Evolutionary conservation across 2,888 invertebrate species (phyloP), one percentile per base, ranked within the genome.

Genomic region (Drosophila lacicola): DNA sequence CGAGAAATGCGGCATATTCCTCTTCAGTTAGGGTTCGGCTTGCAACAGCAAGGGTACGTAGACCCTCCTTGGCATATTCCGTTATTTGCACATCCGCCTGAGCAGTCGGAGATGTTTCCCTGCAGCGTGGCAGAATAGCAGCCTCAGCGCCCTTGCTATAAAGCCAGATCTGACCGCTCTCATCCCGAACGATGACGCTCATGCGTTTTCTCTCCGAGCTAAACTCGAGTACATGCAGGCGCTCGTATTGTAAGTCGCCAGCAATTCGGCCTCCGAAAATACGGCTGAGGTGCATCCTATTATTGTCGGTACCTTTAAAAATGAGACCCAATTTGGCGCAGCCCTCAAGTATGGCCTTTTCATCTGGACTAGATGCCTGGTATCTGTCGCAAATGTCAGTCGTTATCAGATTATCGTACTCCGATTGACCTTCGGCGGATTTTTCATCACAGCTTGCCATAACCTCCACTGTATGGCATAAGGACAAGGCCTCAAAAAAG

Each of bases 311-410:
- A 0, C 95, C 95, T 6, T 95, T 92, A 68, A 95, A 94, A 1
- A 95, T 94, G 6, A 96, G 93, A 0, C 96, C 96, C 21, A 95
- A 95, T 92, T 95, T 95, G 71, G 96, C 95, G 11, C 97, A 96
- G 1, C 97, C 97, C 90, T 98, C 97, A 0, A 98, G 96, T 10
- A 98, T 93, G 0, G 98, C 98, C 80, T 98, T 98, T 90, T 98
- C 98, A 91, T 98, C 98, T 0, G 98, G 98, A 89, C 98, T 98
- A n/a, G 97, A 96, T 4, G 96, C 96, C 92, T 97, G 95, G 82
- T 95, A 96, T 64, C 72, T 51, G 10, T 58, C 60, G 14, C 58
- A 42, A 17, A 75, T 69, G 10, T 51, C 54, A 2, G 25, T 49
- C 0, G 34, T 17, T 51, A 65, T 67, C 4, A 60, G 5, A 4